Percentiles rank a stretch among this genome's conserved stretches.
Evolutionary conservation across 2,888 invertebrate species (phyloP).

Genomic region (Aporophyla lueneburgensis): DNA sequence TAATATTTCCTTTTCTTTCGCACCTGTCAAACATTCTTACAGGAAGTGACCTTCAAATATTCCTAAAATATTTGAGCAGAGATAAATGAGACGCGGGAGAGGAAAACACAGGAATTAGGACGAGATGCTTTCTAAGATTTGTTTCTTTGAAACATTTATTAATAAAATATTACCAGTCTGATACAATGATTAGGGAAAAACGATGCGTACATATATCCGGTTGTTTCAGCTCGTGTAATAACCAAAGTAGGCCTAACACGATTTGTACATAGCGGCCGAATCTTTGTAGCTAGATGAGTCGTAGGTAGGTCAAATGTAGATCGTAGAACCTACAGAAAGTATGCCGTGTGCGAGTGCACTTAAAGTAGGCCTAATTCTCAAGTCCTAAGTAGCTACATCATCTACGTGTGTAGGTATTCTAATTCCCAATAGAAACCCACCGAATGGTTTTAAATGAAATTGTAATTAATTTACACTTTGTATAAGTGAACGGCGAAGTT

Average conservation of each 20-base stretch:
- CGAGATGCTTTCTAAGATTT: constrained; percentile 17
- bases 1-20: constrained; percentile 10
- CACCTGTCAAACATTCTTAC: constrained; percentile 8
- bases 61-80: constrained; percentile 38
- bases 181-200: constrained; percentile 4
- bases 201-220: not conserved
- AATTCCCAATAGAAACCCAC: constrained; percentile 24
- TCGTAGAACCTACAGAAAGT: not conserved
- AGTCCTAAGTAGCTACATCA: not conserved
- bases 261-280: not conserved
- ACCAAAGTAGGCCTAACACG: not conserved
- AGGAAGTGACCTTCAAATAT: constrained; percentile 35
- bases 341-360: too few relatives aligned
- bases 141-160: constrained; percentile 31
- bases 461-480: constrained; percentile 67
- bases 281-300: too few relatives aligned
- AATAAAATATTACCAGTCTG: constrained; percentile 13
- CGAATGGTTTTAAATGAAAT: constrained; percentile 50
- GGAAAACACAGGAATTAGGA: constrained; percentile 36
- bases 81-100: constrained; percentile 37
- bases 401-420: not conserved
- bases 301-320: not conserved
- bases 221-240: not conserved
- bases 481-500: constrained; percentile 61
- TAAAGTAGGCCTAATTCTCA: not conserved